Conservation (phyloP, 2,113 vertebrate species). For the Emydura subglobosa region DNA sequence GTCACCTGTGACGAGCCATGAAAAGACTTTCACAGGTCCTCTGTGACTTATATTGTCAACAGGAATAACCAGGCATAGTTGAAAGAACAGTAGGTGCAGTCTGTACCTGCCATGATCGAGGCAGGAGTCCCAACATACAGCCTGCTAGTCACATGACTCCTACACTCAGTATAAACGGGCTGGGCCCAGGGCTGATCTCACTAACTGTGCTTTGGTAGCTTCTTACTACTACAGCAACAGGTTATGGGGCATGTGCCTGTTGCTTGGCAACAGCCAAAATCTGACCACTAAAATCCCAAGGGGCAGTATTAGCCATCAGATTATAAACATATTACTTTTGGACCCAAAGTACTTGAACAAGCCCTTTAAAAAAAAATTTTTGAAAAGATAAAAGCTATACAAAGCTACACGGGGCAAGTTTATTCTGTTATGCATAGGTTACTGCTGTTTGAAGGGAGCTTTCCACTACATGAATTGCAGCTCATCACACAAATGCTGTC, state of each 20-base stretch:
- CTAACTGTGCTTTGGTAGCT: not conserved
- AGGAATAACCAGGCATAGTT: fast-evolving
- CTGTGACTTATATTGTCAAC: fast-evolving
- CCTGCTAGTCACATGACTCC: not conserved
- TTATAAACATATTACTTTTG: not conserved
- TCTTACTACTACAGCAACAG: not conserved
- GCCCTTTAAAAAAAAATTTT: not conserved
- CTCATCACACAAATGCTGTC: not conserved
- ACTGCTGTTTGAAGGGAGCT: not conserved
- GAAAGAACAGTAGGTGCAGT: not conserved
- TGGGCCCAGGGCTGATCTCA: not conserved
- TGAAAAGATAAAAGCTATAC: not conserved
- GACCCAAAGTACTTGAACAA: not conserved
- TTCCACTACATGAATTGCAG: not conserved
- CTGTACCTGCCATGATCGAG: not conserved
- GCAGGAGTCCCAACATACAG: not conserved
- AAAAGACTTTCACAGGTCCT: not conserved
- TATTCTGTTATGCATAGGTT: not conserved
- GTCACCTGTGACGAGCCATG: not conserved
- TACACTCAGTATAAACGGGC: not conserved
- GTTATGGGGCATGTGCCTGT: not conserved
- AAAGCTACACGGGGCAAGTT: not conserved
- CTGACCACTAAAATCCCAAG: not conserved
- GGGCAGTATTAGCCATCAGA: not conserved
- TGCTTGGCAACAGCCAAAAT: not conserved